Evolutionary conservation across 92 coral and sea anemone species (phyloP), one percentile per base, ranked within the genome.

Genomic region (Umimayanthus chanpuru): DNA sequence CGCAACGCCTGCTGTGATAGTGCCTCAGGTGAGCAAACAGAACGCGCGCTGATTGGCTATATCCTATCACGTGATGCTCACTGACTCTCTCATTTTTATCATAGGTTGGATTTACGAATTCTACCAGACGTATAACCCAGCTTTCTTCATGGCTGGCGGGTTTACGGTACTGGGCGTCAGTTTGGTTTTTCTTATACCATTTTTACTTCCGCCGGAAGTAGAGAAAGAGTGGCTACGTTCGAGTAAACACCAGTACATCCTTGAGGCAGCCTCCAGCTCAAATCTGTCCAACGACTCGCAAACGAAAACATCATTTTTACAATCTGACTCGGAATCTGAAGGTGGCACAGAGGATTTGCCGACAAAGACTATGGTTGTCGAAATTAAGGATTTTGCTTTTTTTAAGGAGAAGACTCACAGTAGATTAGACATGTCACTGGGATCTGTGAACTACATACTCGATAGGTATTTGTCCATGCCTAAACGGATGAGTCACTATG

Each of bases 131-230:
- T 95, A 95, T 82, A 91, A 87, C 81, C 98, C 94, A 5, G 93
- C 98, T 14, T 95, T 95, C 89, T 92, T 89, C 90, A 95, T 93
- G 94, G 93, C 98, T 30, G 98, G 98, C 26, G 98, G 91, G 36
- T 82, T 93, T 72, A 95, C 96, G n/a, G 90, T 89, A 21, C 64
- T 89, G 26, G 98, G 96, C 18, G 96, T 87, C 18, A 93, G 94
- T 55, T 93, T 95, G 15, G 85, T 95, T 39, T 95, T 95, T 85
- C 81, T 93, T 50, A 65, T 93, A 12, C 96, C 96, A 25, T 88
- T 86, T 20, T 92, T 95, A 76, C 96, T 95, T 66, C 96, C 96
- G 58, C 75, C 30, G 38, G 91, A 92, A 67, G 92, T 93, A 25
- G 25, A 18, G 41, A 74, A 95, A 38, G 93, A 92, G 83, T 93